Evolutionary conservation across 2,113 vertebrate genomes (phyloP), one percentile per base, ranked within the genome.

Genomic region (Cinclus mexicanus): DNA sequence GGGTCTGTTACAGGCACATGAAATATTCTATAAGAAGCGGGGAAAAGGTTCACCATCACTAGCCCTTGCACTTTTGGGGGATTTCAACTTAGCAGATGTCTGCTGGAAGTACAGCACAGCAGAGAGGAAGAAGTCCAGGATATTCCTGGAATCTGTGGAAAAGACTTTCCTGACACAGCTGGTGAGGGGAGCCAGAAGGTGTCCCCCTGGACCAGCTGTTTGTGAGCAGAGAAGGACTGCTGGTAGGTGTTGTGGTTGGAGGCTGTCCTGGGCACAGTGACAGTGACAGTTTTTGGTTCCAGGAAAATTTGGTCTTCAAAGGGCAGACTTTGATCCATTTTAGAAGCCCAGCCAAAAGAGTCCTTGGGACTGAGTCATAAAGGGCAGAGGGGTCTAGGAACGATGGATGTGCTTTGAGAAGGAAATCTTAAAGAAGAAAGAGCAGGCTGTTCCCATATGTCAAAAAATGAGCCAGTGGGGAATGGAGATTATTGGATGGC

Each of bases 381-480:
- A 68, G 20, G 28, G 5, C 21, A 53, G 47, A 55, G 46, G 53
- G 31, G 8, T 75, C 20, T 22, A 22, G 24, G 13, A 68, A 33
- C 13, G 6, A 24, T 47, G 39, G 16, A 47, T 47, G 53, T 47
- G 24, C n/a, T 75, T 60, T 39, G 24, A 75, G 29, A 68, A 39
- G 15, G 16, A 60, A 82, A 31, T 75, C 10, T 18, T 53, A 47
- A 55, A 61, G 46, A 22, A 39, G 22, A 11, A 47, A 29, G 39
- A 61, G 11, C 47, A 75, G 41, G 29, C 44, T 67, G 29, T 61
- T 21, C 11, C 21, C 21, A 19, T 46, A 24, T 53, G 6, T 53
- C 0, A 0, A 41, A 60, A 67, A 53, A 47, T 41, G 21, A 69
- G 11, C 16, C 16, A 35, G 0, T 17, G 12, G 25, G 7, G n/a